These are phyloP conservation scores for Harlomillsia oculata DNA, from an alignment of 1,140 invertebrate genomes.

Conservation along the genomic window DNA sequence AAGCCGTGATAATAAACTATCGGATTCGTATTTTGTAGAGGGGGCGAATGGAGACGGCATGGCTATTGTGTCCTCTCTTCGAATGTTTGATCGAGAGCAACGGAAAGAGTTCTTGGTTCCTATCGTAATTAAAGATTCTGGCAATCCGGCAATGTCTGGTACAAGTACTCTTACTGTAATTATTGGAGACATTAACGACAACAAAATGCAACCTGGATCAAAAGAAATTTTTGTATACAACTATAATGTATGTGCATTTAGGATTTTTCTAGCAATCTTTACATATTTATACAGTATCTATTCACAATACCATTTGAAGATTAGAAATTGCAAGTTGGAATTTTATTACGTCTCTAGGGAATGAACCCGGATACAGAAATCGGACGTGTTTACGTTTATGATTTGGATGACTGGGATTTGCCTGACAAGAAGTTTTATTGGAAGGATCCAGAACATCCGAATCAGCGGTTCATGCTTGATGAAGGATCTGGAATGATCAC, in stretches of 20 bases:
- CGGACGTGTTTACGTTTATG: slow-evolving; percentile 89
- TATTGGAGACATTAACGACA: slow-evolving; percentile 93
- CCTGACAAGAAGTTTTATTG: slow-evolving; percentile 95
- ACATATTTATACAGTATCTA: no score
- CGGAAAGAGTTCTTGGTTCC: slow-evolving; percentile 90
- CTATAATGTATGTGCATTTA: slow-evolving; percentile 55
- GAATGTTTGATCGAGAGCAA: slow-evolving; percentile 88
- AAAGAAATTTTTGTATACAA: slow-evolving; percentile 97
- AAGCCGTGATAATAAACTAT: not conserved
- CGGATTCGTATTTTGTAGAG: slow-evolving; percentile 47
- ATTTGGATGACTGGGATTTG: slow-evolving; percentile 94
- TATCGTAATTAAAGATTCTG: slow-evolving; percentile 85
- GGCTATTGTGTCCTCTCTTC: slow-evolving; percentile 61
- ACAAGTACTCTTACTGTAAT: slow-evolving; percentile 89
- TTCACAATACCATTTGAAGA: no score
- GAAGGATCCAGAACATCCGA: slow-evolving; percentile 62
- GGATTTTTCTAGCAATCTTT: no score
- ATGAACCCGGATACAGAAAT: slow-evolving; percentile 85
- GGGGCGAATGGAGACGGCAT: slow-evolving; percentile 90
- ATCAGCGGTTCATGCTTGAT: slow-evolving; percentile 71
- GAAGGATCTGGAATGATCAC: slow-evolving; percentile 89
- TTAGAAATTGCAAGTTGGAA: not conserved
- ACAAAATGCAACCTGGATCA: slow-evolving; percentile 90
- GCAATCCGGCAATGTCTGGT: slow-evolving; percentile 80
- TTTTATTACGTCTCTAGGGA: slow-evolving; percentile 50